phyloP scores from a whole-genome alignment of 2,113 vertebrate genomes.

The Damaliscus lunatus region DNA sequence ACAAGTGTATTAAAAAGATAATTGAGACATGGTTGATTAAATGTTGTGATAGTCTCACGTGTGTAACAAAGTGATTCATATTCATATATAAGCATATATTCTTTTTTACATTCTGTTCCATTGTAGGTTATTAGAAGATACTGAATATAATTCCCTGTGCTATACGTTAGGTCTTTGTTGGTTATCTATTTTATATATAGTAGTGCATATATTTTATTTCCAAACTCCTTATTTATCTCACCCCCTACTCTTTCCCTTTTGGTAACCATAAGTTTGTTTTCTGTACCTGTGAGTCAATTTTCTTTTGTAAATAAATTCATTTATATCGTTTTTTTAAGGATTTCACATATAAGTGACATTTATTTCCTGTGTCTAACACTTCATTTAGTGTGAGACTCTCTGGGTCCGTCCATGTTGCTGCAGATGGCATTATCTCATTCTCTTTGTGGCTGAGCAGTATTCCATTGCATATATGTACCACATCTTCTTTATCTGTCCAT shows the following conservation, averaged over 20 bases:
- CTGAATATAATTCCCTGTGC: not conserved
- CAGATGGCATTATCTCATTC: not conserved
- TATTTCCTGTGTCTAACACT: not conserved
- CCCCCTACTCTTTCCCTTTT: not conserved
- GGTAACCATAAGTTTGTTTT: not conserved
- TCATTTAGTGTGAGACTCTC: not conserved
- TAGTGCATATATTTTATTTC: not conserved
- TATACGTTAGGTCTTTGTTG: not conserved
- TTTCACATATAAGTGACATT: not conserved
- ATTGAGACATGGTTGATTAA: not conserved
- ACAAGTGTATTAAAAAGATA: not conserved
- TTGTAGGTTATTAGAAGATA: not conserved
- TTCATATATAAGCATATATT: not conserved
- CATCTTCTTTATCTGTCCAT: not conserved
- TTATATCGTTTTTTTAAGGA: not conserved
- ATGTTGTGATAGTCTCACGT: not conserved
- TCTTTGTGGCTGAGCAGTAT: not conserved
- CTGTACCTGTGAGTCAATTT: not conserved
- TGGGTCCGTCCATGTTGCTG: not conserved
- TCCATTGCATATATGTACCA: not conserved
- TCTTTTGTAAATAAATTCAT: not conserved
- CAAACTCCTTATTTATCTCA: not conserved
- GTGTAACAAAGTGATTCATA: not conserved
- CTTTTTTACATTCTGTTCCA: not conserved
- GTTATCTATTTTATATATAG: not conserved